A percentile compares a stretch with the other conserved stretches of the same genome.
Evolutionary conservation across 2,797 vertebrate genomes (phyloP).

Genomic region (Centropyge bicolor): DNA sequence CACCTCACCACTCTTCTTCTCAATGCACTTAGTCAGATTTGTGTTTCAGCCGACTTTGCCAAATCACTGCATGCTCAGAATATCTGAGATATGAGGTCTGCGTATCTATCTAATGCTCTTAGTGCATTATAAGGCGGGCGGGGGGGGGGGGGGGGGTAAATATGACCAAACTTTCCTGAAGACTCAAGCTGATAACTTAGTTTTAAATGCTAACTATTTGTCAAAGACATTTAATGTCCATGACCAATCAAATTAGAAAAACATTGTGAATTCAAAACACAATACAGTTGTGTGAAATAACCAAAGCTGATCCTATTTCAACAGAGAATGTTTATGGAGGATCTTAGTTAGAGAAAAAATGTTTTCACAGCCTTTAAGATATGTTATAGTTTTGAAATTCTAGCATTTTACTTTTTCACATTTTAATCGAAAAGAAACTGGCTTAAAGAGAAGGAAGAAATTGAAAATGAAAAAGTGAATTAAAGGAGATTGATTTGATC

Average conservation of each 20-base stretch:
- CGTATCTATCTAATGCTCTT: not conserved
- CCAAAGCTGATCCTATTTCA: not conserved
- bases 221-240: not conserved
- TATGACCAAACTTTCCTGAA: not conserved
- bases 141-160: too few relatives aligned
- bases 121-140: too few relatives aligned
- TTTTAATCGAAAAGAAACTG: not conserved
- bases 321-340: too few relatives aligned
- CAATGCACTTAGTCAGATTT: constrained; percentile 43
- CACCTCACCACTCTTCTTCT: constrained; percentile 29
- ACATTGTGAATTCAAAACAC: not conserved
- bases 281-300: not conserved
- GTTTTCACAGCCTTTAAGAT: too few relatives aligned
- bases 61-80: constrained; percentile 17
- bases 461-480: not conserved
- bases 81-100: constrained; percentile 8
- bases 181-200: not conserved
- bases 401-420: not conserved
- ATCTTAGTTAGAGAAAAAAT: not conserved
- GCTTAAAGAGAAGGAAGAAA: not conserved
- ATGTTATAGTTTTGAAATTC: not conserved
- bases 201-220: not conserved
- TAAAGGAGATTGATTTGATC: not conserved
- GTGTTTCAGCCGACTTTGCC: constrained; percentile 33
- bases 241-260: not conserved